These are phyloP conservation scores for Hylia prasina DNA, from an alignment of 2,113 vertebrate species.

Conservation along the genomic window DNA sequence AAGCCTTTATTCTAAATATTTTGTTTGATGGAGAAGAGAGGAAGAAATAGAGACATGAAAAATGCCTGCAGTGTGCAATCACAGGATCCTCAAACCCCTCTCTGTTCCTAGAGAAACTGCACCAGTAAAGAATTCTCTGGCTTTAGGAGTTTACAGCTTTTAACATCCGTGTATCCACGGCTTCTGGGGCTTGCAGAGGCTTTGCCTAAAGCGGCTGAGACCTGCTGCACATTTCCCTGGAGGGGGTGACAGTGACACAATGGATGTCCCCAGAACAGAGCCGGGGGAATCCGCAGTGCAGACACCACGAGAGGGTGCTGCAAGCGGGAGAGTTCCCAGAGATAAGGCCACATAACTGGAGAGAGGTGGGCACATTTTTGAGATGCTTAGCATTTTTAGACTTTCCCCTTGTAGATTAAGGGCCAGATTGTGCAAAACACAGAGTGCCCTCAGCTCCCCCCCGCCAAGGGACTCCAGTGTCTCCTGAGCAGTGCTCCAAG, in stretches of 20 bases:
- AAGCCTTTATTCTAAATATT: not conserved
- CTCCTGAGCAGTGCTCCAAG: not conserved
- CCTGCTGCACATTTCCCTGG: not conserved
- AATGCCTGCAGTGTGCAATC: not conserved
- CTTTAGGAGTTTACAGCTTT: not conserved
- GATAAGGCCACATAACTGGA: not conserved
- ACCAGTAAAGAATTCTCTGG: not conserved
- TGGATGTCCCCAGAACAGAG: accelerated
- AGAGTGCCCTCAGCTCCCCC: not conserved
- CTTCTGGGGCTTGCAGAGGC: not conserved
- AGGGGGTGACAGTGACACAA: accelerated
- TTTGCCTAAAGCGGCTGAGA: not conserved
- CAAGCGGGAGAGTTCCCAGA: not conserved
- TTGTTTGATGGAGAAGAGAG: not conserved
- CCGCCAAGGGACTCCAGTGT: not conserved
- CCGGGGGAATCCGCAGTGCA: accelerated
- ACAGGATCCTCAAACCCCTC: not conserved
- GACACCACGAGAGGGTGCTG: constrained; percentile 18
- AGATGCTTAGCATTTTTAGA: constrained; percentile 47
- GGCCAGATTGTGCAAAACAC: not conserved
- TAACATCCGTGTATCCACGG: accelerated
- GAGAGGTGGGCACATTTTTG: constrained; percentile 37
- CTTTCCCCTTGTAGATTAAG: constrained; percentile 21
- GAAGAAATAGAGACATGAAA: not conserved
- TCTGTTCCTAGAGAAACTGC: not conserved